Conservation (phyloP, 2,113 vertebrate genomes). For the Pedionomus torquatus region DNA sequence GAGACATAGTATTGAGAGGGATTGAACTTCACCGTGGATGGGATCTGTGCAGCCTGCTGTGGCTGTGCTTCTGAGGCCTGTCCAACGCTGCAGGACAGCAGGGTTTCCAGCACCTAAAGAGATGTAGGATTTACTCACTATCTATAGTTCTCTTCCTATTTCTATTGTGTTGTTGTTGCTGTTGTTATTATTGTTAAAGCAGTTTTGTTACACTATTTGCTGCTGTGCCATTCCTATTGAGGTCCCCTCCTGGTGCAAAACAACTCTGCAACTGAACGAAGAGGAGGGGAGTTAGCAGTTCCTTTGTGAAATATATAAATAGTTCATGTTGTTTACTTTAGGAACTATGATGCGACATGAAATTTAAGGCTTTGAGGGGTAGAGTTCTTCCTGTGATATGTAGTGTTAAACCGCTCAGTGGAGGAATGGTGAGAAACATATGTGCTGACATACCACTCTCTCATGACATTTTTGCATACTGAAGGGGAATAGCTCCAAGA, state of each 20-base stretch:
- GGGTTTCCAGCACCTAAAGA: background rate
- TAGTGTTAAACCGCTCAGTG: background rate
- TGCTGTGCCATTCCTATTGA: background rate
- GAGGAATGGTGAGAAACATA: slow-evolving; percentile 41
- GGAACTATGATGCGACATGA: background rate
- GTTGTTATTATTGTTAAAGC: background rate
- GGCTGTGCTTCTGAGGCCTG: background rate
- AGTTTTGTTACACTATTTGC: background rate
- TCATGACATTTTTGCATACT: slow-evolving; percentile 9
- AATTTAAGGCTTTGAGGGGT: slow-evolving; percentile 12
- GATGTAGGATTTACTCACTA: background rate
- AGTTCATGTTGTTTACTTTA: background rate
- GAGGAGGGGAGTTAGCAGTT: background rate
- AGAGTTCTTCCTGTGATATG: background rate
- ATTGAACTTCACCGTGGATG: fast-evolving
- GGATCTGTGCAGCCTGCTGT: fast-evolving
- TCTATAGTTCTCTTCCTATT: background rate
- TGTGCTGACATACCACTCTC: slow-evolving; percentile 29
- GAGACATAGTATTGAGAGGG: background rate
- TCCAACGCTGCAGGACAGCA: fast-evolving
- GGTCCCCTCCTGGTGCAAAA: background rate
- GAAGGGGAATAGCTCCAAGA: background rate
- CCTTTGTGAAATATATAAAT: background rate
- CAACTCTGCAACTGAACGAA: background rate
- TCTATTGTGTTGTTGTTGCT: background rate